phyloP scores from a whole-genome alignment of 2,888 invertebrate genomes.

The Monoplex corrugatus region DNA sequence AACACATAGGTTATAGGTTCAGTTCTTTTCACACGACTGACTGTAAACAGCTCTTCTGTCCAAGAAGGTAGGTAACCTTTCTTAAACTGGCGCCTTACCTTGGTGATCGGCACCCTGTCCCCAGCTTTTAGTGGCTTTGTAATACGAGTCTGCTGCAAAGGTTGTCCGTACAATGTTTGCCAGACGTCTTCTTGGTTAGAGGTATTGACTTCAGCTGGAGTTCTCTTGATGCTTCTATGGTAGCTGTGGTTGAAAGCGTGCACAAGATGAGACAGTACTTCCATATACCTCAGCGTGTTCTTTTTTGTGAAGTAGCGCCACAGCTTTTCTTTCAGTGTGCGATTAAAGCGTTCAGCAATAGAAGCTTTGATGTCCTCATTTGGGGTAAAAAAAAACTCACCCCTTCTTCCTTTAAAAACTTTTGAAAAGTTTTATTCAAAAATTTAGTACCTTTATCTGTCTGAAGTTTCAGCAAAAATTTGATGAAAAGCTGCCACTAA shows the following conservation, averaged over 20 bases:
- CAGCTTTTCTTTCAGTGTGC: conserved; percentile 61
- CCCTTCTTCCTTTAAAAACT: conserved; percentile 54
- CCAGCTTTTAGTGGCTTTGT: conserved; percentile 46
- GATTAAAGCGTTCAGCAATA: conserved; percentile 71
- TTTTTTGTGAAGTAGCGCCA: conserved; percentile 56
- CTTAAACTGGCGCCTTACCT: conserved; percentile 49
- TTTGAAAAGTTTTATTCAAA: conserved; percentile 51
- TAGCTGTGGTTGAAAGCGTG: conserved; percentile 56
- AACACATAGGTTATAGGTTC: conserved; percentile 46
- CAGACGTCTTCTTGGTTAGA: conserved; percentile 52
- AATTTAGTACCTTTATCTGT: conserved; percentile 67
- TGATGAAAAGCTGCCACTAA: neutral
- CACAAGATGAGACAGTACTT: conserved; percentile 53
- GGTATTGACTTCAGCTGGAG: conserved; percentile 55
- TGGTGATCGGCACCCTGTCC: conserved; percentile 54
- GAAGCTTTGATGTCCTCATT: conserved; percentile 70
- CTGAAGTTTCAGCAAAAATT: conserved; percentile 54
- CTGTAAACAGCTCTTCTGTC: conserved; percentile 56
- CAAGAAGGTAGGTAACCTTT: conserved; percentile 59
- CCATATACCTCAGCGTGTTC: conserved; percentile 49
- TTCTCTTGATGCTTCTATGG: conserved; percentile 55
- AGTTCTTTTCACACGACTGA: conserved; percentile 44
- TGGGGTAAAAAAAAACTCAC: conserved; percentile 65
- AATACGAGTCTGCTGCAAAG: no score
- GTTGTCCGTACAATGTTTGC: no score